A percentile compares a stretch with the other conserved stretches of the same genome.
These are phyloP conservation scores for Cynopterus sphinx DNA, from an alignment of 2,797 vertebrate species.

Conservation along the genomic window DNA sequence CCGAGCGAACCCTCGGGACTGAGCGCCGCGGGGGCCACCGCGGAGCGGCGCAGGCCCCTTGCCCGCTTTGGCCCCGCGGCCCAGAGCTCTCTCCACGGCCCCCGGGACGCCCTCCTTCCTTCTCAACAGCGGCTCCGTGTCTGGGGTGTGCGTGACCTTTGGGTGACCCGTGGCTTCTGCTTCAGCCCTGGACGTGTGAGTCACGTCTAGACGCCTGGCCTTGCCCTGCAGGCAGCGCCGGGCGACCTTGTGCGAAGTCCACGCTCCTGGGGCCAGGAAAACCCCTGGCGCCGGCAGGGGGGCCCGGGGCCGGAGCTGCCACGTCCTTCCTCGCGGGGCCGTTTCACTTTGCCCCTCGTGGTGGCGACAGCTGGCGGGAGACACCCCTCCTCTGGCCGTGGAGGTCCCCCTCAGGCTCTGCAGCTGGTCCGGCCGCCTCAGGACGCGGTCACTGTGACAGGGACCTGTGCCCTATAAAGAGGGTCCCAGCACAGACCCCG, in stretches of 20 bases:
- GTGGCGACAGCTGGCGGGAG: background rate
- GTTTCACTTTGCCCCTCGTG: background rate
- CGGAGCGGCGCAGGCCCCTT: background rate
- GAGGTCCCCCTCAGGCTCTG: background rate
- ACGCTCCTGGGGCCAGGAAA: background rate
- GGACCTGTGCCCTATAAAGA: background rate
- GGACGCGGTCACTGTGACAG: background rate
- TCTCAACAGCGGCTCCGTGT: fast-evolving
- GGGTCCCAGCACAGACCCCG: background rate
- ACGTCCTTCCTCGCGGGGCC: background rate
- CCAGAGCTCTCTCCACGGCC: no score
- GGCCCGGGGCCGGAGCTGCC: background rate
- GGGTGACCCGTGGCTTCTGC: fast-evolving
- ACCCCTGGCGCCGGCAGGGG: fast-evolving
- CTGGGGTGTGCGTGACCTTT: background rate
- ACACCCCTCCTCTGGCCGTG: background rate
- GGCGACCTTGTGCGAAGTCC: no score
- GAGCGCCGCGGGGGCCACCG: background rate
- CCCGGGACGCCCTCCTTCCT: fast-evolving
- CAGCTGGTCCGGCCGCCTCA: background rate
- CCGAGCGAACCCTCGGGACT: background rate
- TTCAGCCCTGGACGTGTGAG: background rate
- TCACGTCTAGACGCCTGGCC: background rate
- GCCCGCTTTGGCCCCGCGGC: no score
- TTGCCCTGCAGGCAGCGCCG: background rate